Evolutionary conservation across 2,888 invertebrate genomes (phyloP).

Genomic region (Metallyticus violacea): DNA sequence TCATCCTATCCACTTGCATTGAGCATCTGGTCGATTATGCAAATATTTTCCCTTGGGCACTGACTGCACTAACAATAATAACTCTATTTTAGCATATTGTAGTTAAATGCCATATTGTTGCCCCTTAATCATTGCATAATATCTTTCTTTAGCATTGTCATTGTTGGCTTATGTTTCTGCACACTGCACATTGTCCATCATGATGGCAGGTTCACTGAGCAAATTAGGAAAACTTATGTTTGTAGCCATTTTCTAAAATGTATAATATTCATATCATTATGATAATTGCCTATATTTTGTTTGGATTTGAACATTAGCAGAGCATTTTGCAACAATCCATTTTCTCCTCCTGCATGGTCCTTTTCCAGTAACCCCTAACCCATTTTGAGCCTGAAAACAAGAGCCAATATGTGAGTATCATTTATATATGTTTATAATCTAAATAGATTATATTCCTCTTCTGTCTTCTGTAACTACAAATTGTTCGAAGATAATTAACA

Average conservation of each 20-base stretch:
- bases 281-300: slow-evolving; percentile 1
- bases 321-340: slow-evolving; percentile 29
- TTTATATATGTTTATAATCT: too few species aligned
- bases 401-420: not conserved
- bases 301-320: slow-evolving; percentile 19
- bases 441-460: too few species aligned
- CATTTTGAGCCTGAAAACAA: not conserved
- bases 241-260: slow-evolving; percentile 28
- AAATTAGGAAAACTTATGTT: slow-evolving; percentile 27
- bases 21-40: not conserved
- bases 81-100: not conserved
- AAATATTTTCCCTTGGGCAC: too few species aligned
- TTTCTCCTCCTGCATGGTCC: slow-evolving; percentile 24
- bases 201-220: not conserved
- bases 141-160: too few species aligned
- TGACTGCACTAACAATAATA: not conserved
- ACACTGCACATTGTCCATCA: too few species aligned
- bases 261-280: slow-evolving; percentile 23
- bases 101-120: not conserved
- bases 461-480: too few species aligned
- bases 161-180: too few species aligned
- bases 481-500: too few species aligned
- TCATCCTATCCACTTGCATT: slow-evolving; percentile 33
- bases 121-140: not conserved
- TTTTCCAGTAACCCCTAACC: not conserved